Conservation (phyloP, 2,888 invertebrate species). For the Archips crataeganus region DNA sequence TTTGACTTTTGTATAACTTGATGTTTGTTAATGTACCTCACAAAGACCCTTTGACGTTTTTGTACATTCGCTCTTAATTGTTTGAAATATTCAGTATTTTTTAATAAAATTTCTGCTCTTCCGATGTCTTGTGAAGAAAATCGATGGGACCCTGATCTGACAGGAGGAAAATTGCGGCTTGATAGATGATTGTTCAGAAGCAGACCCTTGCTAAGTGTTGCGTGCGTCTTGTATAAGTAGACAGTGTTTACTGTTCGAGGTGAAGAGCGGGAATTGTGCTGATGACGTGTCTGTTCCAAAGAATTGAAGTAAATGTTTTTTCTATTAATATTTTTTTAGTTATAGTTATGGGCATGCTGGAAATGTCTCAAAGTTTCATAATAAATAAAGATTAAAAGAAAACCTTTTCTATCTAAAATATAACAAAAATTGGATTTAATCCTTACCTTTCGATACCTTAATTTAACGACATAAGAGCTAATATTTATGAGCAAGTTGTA, state of each 20-base stretch:
- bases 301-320: background rate
- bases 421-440: no score
- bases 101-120: background rate
- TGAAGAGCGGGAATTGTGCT: background rate
- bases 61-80: background rate
- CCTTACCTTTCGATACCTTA: no score
- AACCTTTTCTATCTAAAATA: no score
- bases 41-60: background rate
- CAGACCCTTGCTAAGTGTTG: constrained; percentile 23
- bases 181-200: constrained; percentile 43
- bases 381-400: no score
- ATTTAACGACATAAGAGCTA: no score
- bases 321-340: background rate
- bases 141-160: constrained; percentile 39
- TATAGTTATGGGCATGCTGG: no score
- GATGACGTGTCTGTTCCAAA: background rate
- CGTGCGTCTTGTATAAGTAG: constrained; percentile 10
- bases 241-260: constrained; percentile 3
- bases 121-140: constrained; percentile 22
- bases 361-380: no score
- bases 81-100: constrained; percentile 6
- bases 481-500: no score
- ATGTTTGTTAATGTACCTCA: background rate
- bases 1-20: background rate
- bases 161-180: constrained; percentile 33